Evolutionary conservation across 1,140 invertebrate genomes (phyloP).

Genomic region (Parasteatoda tepidariorum): DNA sequence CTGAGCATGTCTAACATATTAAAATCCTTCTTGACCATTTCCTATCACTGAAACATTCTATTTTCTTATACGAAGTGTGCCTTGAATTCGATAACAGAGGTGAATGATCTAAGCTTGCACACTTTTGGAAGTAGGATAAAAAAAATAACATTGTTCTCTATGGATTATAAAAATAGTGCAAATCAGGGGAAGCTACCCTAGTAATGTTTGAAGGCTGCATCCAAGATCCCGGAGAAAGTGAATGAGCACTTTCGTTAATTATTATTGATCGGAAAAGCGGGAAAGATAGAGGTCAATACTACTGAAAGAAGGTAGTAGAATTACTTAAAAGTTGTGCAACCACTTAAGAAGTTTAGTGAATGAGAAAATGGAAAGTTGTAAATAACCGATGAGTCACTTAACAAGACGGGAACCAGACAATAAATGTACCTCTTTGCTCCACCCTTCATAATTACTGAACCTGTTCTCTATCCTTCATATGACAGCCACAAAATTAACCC

Average conservation of each 20-base stretch:
- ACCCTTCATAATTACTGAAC: constrained; percentile 52
- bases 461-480: constrained; percentile 31
- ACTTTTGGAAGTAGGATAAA: too few relatives aligned
- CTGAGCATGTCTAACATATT: too few relatives aligned
- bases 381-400: constrained; percentile 51
- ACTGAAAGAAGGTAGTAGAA: constrained; percentile 13
- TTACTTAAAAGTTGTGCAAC: constrained; percentile 20
- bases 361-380: constrained; percentile 38
- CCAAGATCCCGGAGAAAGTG: too few relatives aligned
- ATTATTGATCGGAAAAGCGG: not conserved
- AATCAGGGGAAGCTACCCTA: too few relatives aligned
- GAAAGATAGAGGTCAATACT: not conserved
- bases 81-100: too few relatives aligned
- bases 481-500: constrained; percentile 42
- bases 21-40: too few relatives aligned
- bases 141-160: too few relatives aligned
- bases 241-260: not conserved
- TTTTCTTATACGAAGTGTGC: too few relatives aligned
- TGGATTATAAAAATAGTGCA: too few relatives aligned
- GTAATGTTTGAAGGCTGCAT: too few relatives aligned
- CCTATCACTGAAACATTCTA: too few relatives aligned
- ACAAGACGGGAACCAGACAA: constrained; percentile 49
- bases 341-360: constrained; percentile 37
- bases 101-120: too few relatives aligned
- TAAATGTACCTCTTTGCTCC: constrained; percentile 27